Evolutionary conservation across 2,113 vertebrate species (phyloP).

Genomic region (Eptesicus fuscus): DNA sequence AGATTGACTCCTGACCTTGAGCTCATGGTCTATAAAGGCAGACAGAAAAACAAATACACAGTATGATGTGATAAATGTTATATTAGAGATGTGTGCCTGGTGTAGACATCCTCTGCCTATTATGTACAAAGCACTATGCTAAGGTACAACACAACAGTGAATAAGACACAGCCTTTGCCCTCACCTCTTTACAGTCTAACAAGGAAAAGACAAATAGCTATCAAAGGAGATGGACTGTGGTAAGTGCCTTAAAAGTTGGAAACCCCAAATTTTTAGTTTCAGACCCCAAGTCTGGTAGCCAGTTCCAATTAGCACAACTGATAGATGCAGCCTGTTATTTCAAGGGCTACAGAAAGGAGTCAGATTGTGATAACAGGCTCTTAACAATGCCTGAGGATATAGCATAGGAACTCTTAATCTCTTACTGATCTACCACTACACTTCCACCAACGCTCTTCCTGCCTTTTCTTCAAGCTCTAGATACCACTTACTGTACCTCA

Average conservation of each 20-base stretch:
- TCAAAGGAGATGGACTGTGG: neutral
- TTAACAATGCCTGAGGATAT: neutral
- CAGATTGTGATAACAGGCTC: neutral
- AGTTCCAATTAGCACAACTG: conserved; percentile 28
- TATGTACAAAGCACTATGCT: neutral
- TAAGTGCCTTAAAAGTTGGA: neutral
- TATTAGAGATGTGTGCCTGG: neutral
- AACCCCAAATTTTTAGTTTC: neutral
- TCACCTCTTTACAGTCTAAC: conserved; percentile 15
- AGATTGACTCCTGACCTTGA: conserved; percentile 15
- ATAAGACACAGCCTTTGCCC: neutral
- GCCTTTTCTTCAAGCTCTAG: neutral
- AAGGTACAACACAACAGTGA: neutral
- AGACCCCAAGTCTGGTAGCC: neutral
- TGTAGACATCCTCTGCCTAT: neutral
- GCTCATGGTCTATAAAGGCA: conserved; percentile 11
- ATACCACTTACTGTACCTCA: conserved; percentile 1
- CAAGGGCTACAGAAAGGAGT: conserved; percentile 1
- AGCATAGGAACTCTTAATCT: neutral
- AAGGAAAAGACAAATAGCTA: conserved; percentile 22
- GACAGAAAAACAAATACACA: neutral
- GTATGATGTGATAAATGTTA: neutral
- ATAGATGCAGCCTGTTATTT: conserved; percentile 30
- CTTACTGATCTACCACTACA: neutral
- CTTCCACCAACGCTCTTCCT: neutral